These are phyloP conservation scores for Tetrapedia diversipes DNA, from an alignment of 2,888 invertebrate species.

Conservation along the genomic window DNA sequence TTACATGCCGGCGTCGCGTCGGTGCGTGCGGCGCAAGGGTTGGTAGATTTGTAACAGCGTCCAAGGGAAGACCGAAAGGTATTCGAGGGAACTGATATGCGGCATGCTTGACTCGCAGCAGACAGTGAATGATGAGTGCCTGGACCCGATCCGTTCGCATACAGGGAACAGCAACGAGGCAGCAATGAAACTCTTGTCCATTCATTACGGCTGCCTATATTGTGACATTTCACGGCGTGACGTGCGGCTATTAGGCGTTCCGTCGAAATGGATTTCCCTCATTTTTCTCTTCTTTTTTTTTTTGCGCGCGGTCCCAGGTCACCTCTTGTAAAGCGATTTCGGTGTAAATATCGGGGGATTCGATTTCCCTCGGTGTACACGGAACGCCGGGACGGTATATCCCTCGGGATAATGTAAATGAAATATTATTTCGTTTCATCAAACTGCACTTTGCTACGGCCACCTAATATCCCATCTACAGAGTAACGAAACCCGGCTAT, in stretches of 20 bases:
- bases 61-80: conserved; percentile 64
- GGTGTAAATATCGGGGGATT: conserved; percentile 32
- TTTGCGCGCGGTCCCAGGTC: no score
- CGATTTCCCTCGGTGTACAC: conserved; percentile 21
- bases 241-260: conserved; percentile 54
- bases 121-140: conserved; percentile 69
- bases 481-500: not conserved
- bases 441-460: not conserved
- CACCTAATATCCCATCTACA: not conserved
- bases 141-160: conserved; percentile 53
- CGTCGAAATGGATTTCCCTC: conserved; percentile 52
- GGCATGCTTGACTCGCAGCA: conserved; percentile 63
- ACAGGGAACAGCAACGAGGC: conserved; percentile 50
- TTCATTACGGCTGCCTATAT: conserved; percentile 58
- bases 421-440: conserved; percentile 13
- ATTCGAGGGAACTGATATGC: conserved; percentile 73
- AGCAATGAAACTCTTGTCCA: conserved; percentile 64
- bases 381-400: not conserved
- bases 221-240: conserved; percentile 61
- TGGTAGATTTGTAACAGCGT: conserved; percentile 60
- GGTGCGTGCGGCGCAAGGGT: conserved; percentile 36
- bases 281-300: no score
- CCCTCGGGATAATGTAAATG: not conserved
- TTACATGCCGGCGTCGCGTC: conserved; percentile 27
- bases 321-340: conserved; percentile 35